Evolutionary conservation across 2,888 invertebrate species (phyloP).

Genomic region (Sinotaia quadrata): DNA sequence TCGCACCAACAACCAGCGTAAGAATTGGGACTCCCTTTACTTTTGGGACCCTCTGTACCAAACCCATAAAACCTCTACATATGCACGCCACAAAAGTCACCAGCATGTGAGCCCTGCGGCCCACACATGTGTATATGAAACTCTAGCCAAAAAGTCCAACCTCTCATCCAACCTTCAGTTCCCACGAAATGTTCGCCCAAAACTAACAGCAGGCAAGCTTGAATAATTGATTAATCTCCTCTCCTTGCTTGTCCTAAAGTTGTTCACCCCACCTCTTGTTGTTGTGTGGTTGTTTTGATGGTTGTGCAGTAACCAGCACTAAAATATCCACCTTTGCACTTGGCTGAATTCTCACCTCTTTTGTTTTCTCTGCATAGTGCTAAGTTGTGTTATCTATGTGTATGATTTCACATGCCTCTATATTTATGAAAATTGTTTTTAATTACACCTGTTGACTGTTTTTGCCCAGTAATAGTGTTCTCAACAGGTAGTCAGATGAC

Average conservation of each 20-base stretch:
- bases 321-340: neutral
- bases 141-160: slow-evolving; percentile 66
- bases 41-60: slow-evolving; percentile 31
- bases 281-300: slow-evolving; percentile 9
- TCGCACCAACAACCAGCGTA: slow-evolving; percentile 30
- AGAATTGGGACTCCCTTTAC: slow-evolving; percentile 31
- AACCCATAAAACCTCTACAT: slow-evolving; percentile 35
- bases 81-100: slow-evolving; percentile 40
- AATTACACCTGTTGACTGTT: too few species aligned
- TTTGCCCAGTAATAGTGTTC: too few species aligned
- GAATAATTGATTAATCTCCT: slow-evolving; percentile 28
- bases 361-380: too few species aligned
- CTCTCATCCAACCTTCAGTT: slow-evolving; percentile 57
- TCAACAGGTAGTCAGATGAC: too few species aligned
- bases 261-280: neutral
- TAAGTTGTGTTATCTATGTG: too few species aligned
- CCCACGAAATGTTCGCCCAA: slow-evolving; percentile 61
- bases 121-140: slow-evolving; percentile 66
- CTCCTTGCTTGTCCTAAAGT: neutral
- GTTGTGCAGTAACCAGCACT: neutral
- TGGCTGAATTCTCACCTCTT: neutral
- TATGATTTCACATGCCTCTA: too few species aligned
- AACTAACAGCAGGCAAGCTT: slow-evolving; percentile 65
- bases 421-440: too few species aligned
- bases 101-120: slow-evolving; percentile 39